Evolutionary conservation across 2,888 invertebrate species (phyloP).

Genomic region (Tetranychus piercei): DNA sequence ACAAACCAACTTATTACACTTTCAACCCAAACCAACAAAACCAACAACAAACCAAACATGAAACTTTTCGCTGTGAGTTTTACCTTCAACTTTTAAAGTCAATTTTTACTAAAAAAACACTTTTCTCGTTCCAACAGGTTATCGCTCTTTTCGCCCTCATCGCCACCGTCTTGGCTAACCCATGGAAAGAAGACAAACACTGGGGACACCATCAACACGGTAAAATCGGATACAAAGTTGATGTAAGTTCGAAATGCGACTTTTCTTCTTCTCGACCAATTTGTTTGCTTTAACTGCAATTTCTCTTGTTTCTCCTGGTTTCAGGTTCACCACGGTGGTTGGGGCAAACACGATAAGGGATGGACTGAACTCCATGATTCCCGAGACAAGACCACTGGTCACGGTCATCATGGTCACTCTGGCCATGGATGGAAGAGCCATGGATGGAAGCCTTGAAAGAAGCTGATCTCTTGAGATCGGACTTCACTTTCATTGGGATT

Average conservation of each 20-base stretch:
- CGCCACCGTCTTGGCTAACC: background rate
- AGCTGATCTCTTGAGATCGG: background rate
- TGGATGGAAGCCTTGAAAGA: background rate
- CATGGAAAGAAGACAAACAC: background rate
- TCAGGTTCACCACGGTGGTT: conserved; percentile 1
- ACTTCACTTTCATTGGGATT: background rate
- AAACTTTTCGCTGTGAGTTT: background rate
- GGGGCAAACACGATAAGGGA: conserved; percentile 6
- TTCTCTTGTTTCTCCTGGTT: background rate
- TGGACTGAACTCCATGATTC: conserved; percentile 1
- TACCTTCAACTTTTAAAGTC: background rate
- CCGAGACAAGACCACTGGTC: background rate
- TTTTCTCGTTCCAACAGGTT: background rate
- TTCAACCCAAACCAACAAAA: background rate
- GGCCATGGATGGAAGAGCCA: background rate
- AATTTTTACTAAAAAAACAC: background rate
- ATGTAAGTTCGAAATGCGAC: background rate
- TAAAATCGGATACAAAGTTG: conserved; percentile 7
- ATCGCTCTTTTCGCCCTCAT: background rate
- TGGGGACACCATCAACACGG: conserved; percentile 4
- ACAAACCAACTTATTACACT: background rate
- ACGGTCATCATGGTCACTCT: background rate
- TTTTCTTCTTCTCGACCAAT: background rate
- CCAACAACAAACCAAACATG: background rate
- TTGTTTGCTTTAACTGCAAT: background rate